Evolutionary conservation across 1,140 invertebrate species (phyloP).

Genomic region (Drosophila kanapiae): DNA sequence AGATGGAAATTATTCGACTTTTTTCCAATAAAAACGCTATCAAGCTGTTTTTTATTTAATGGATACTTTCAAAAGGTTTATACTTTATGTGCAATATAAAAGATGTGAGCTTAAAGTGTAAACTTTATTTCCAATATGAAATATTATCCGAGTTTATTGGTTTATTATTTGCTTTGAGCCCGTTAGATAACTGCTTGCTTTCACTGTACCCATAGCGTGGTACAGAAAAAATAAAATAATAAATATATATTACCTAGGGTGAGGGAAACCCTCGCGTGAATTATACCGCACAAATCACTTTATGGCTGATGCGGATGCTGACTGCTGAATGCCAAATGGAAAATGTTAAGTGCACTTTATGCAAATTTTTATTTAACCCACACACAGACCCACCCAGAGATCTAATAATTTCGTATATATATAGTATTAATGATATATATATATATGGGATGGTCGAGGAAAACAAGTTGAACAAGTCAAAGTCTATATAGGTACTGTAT

Average conservation of each 20-base stretch:
- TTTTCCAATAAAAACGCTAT: background rate
- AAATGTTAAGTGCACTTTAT: conserved; percentile 69
- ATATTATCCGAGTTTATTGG: background rate
- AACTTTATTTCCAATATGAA: background rate
- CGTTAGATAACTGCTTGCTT: conserved; percentile 43
- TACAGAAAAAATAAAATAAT: conserved; percentile 4
- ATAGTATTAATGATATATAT: background rate
- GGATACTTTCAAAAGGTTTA: background rate
- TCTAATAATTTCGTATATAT: conserved; percentile 23
- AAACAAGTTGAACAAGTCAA: conserved; percentile 50
- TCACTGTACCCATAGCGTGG: conserved; percentile 30
- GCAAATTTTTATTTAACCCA: conserved; percentile 63
- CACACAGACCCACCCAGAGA: conserved; percentile 23
- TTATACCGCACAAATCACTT: conserved; percentile 45
- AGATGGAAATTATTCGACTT: background rate
- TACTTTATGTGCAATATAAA: background rate
- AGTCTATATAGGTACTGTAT: conserved; percentile 46
- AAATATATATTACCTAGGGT: background rate
- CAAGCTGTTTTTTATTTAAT: background rate
- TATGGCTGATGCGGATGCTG: conserved; percentile 68
- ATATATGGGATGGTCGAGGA: conserved; percentile 18
- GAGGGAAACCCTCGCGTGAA: conserved; percentile 14
- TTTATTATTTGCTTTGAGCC: background rate
- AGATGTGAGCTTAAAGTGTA: background rate
- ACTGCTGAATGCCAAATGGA: conserved; percentile 59